These are phyloP conservation scores for Mystacornis crossleyi DNA, from an alignment of 2,113 vertebrate genomes.

Conservation along the genomic window DNA sequence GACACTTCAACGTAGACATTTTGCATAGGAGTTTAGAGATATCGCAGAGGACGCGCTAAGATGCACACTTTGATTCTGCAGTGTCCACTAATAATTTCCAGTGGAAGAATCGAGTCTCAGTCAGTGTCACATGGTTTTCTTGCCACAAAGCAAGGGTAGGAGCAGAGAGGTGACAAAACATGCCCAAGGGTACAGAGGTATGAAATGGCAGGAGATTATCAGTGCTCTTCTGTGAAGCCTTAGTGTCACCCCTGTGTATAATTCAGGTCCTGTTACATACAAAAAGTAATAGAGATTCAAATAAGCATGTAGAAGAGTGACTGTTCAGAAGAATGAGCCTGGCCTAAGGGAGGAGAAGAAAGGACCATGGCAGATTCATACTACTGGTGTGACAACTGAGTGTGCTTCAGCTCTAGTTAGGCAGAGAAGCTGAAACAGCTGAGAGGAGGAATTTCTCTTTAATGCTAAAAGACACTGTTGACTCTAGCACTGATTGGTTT, in stretches of 20 bases:
- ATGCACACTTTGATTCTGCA: not conserved
- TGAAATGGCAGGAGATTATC: not conserved
- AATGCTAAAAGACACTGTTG: not conserved
- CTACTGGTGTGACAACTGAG: not conserved
- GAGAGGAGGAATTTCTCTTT: not conserved
- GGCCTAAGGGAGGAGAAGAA: not conserved
- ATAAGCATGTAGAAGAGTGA: not conserved
- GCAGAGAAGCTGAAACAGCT: not conserved
- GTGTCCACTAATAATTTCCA: slow-evolving; percentile 37
- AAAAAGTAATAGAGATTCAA: not conserved
- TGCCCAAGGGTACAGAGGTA: not conserved
- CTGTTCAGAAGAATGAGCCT: not conserved
- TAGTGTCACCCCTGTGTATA: not conserved
- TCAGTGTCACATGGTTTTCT: not conserved
- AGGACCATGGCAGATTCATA: not conserved
- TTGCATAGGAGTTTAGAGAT: not conserved
- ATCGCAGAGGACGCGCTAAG: rapidly evolving
- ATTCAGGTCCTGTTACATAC: not conserved
- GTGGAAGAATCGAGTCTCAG: not conserved
- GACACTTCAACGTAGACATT: slow-evolving; percentile 1
- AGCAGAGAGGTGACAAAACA: not conserved
- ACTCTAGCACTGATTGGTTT: not conserved
- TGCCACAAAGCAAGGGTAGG: not conserved
- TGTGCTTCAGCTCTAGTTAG: not conserved
- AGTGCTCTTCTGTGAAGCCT: not conserved